Percentiles rank a stretch among this genome's conserved stretches.
These are phyloP conservation scores for Xylocopa sonorina DNA, from an alignment of 1,140 invertebrate genomes.

Conservation along the genomic window DNA sequence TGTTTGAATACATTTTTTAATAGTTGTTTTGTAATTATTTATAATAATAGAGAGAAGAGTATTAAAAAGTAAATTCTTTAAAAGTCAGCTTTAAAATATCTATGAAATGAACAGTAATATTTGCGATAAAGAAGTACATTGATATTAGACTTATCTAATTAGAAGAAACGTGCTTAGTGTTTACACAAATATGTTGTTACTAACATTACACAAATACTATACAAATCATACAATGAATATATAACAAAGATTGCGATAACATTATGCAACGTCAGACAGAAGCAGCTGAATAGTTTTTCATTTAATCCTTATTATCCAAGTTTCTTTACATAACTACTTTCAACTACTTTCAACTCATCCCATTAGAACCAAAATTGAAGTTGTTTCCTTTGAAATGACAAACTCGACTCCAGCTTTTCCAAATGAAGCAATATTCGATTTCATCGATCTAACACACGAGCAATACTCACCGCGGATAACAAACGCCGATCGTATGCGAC, in stretches of 20 bases:
- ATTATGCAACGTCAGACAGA: conserved; percentile 9
- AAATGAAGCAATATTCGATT: too few relatives aligned
- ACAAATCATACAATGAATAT: not conserved
- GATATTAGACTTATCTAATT: too few relatives aligned
- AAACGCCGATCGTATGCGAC: conserved; percentile 31
- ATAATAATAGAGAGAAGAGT: not conserved
- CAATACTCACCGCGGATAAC: conserved; percentile 49
- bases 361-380: too few relatives aligned
- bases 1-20: not conserved
- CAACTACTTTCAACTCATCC: too few relatives aligned
- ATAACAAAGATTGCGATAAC: not conserved
- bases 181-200: not conserved
- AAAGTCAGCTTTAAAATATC: not conserved
- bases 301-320: too few relatives aligned
- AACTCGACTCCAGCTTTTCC: not conserved
- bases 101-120: too few relatives aligned
- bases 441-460: too few relatives aligned
- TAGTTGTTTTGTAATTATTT: not conserved
- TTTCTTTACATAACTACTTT: too few relatives aligned
- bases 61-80: not conserved
- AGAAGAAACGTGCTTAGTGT: too few relatives aligned
- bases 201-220: not conserved
- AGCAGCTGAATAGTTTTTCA: not conserved
- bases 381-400: too few relatives aligned
- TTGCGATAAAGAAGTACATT: too few relatives aligned